phyloP scores from a whole-genome alignment of 2,888 invertebrate genomes.

The Cerceris rybyensis region DNA sequence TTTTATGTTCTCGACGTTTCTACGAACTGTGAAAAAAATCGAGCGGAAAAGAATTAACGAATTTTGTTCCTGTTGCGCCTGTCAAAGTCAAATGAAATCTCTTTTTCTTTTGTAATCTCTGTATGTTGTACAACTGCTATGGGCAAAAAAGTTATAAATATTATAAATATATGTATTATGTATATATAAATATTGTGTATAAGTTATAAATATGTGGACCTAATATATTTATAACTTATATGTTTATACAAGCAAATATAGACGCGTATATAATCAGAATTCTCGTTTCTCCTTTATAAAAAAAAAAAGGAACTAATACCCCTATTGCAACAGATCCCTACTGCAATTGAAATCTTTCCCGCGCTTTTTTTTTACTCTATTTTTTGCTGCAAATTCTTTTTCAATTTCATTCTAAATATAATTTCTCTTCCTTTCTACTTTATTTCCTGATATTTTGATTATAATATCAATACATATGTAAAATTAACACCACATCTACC shows the following conservation, averaged over 20 bases:
- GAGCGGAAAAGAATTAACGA: background rate
- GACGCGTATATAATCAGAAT: constrained; percentile 58
- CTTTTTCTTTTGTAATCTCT: constrained; percentile 57
- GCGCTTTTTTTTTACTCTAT: background rate
- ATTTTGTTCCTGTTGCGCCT: constrained; percentile 35
- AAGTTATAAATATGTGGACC: constrained; percentile 65
- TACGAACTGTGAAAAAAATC: background rate
- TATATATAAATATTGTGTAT: constrained; percentile 56
- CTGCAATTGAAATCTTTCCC: background rate
- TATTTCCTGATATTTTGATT: no score
- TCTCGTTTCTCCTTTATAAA: background rate
- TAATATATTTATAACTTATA: constrained; percentile 71
- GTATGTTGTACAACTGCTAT: constrained; percentile 63
- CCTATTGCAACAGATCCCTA: background rate
- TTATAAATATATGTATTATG: constrained; percentile 56
- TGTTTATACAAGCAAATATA: constrained; percentile 70
- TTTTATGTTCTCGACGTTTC: background rate
- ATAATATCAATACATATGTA: no score
- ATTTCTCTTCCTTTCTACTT: no score
- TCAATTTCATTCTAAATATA: no score
- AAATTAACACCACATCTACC: no score
- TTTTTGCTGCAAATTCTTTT: background rate
- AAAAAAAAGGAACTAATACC: background rate
- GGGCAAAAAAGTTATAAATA: constrained; percentile 62
- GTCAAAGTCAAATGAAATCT: constrained; percentile 56